phyloP scores from a whole-genome alignment of 2,888 invertebrate species.

The Rhyacophila evoluta region DNA sequence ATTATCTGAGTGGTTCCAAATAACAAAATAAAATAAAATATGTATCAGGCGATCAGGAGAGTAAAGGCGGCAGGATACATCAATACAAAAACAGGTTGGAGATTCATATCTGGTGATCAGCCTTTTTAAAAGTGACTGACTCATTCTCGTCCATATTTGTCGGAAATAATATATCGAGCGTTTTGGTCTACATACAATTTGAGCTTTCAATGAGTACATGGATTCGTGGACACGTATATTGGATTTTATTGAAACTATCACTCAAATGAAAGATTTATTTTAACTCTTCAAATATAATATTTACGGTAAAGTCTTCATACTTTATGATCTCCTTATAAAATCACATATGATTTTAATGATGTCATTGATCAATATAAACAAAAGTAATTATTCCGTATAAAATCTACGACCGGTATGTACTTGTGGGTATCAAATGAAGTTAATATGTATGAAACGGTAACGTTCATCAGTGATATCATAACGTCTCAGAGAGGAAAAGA shows the following conservation, averaged over 20 bases:
- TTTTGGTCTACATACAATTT: background rate
- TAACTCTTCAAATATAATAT: no score
- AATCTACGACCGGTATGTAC: no score
- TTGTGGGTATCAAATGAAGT: no score
- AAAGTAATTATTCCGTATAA: no score
- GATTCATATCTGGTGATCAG: conserved; percentile 32
- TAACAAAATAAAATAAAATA: background rate
- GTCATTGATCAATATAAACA: no score
- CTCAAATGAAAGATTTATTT: no score
- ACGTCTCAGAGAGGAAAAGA: no score
- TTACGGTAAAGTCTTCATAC: no score
- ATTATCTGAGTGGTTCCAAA: background rate
- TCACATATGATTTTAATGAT: no score
- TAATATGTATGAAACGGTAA: no score
- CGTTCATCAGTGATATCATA: no score
- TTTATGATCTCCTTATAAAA: no score
- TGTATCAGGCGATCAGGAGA: conserved; percentile 6
- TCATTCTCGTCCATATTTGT: conserved; percentile 27
- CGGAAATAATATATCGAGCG: conserved; percentile 15
- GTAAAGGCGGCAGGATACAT: conserved; percentile 15
- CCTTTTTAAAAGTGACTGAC: conserved; percentile 31
- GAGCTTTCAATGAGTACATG: background rate
- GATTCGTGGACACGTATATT: background rate
- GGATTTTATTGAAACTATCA: background rate
- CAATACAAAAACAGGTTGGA: conserved; percentile 37